Base-by-base conservation (phyloP, 1,140 invertebrate genomes). In the Aphelinus atriplicis region DNA sequence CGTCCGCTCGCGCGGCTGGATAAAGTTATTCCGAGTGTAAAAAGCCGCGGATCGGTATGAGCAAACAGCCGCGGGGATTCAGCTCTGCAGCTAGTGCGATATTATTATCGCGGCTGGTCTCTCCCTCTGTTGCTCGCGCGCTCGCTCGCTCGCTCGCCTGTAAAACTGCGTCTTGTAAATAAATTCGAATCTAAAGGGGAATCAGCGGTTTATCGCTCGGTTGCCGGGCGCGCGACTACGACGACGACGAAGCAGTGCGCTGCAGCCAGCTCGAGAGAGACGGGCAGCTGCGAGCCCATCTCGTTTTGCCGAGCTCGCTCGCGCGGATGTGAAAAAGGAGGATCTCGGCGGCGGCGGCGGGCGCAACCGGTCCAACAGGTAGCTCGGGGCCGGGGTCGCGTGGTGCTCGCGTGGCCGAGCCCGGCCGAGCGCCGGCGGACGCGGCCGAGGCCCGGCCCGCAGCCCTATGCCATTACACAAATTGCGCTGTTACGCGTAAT, bases 321-420 rank as follows among this genome's bases (percentile, higher is more conserved):
- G 50, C 51, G 63, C n/a, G 43, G 51, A 42, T 6, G 51, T 51
- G 26, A 65, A 65, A 5, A 5, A 53, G 51, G 26, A 26, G 26
- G 26, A 26, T 9, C 51, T 53, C 9, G 51, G n/a, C 48, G 45
- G 50, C 26, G 43, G 62, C 61, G 51, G 47, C 61, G 51, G 68
- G 62, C 61, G 9, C 50, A 78, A 80, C 81, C 78, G 79, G 80
- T 80, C 75, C 51, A 69, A 77, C 75, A 69, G 66, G 75, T 77
- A 73, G 64, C 60, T 75, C 57, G 66, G 76, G 76, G 74, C 66
- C 76, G 26, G 66, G 83, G 84, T 84, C 84, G 84, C 84, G 84
- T 86, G 84, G 83, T 84, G 83, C 61, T 84, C 84, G 84, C 84
- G 84, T 85, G 84, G 84, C 84, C 84, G 84, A 82, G 66, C 1